Base-by-base conservation (phyloP, 2,888 invertebrate genomes). In the Graphium colonna region DNA sequence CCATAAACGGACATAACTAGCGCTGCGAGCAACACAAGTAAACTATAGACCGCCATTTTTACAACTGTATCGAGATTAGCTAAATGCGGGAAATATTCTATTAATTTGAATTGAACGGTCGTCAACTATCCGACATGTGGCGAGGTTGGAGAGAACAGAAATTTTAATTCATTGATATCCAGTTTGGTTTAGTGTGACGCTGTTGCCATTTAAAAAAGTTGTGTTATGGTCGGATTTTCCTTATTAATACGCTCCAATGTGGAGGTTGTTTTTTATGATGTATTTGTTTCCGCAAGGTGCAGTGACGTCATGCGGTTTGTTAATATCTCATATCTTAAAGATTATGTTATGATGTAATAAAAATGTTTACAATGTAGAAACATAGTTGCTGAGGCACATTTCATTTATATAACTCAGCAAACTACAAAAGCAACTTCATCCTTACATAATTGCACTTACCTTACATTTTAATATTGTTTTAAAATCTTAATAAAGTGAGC, bases 31-130 rank as follows among this genome's bases (percentile, higher is more conserved):
- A 64, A 52, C 57, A 62, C 45, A 41, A 58, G 28, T 46, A 31
- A 38, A 56, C 15, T 31, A 48, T 33, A 51, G 48, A 33, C 51
- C 16, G 47, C 18, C 67, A 57, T 55, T 64, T 58, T 56, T 47
- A 57, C 49, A 43, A 49, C 43, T 52, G 51, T 48, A 42, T 55
- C 55, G 60, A 62, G 55, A 51, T 58, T 51, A 10, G n/a, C 39
- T 2, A 31, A 57, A 59, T 65, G 65, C 69, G 59, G 63, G 67
- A 65, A 59, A 61, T 38, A 61, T 50, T 36, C 1, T 36, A 61
- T 48, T 36, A 4, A 12, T 3, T 36, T 12, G 12, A 36, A 1
- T 36, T 12, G 36, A 4, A 36, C 36, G 36, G 13, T 36, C 36
- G 36, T 36, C 36, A 36, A 12, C 36, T 36, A 3, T 56, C 62